Evolutionary conservation across 92 coral and sea anemone species (phyloP), one percentile per base, ranked within the genome.

Genomic region (Epizoanthus stellaris): DNA sequence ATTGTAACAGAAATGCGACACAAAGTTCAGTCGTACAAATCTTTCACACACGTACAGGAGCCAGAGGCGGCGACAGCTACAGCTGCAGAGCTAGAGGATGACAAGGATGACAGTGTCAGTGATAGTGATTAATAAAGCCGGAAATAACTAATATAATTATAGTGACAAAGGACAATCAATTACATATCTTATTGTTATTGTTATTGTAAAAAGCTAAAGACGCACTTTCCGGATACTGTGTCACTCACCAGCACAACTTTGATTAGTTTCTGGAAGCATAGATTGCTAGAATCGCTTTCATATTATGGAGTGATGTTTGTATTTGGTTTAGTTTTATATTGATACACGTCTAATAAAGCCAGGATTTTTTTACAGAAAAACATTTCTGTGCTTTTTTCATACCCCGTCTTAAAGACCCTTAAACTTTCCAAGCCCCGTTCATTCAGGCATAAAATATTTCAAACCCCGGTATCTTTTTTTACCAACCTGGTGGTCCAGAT

Each of bases 401-500:
- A 69, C 74, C 74, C 74, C 74, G 54, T 69, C 54, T 14, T 38
- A 69, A 38, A 69, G 74, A 69, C 74, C 54, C 5, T 69, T 10
- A 39, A 69, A 68, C 52, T 68, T 68, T 68, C 49, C 49, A 68
- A 68, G 73, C 73, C 73, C 73, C 73, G 73, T 68, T 68, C 73
- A 8, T 68, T 68, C 73, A 68, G 52, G 73, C 73, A 36, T 68
- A 42, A 68, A 68, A 68, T 68, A 68, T 68, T 68, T 68, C 73
- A 68, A 68, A 68, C 73, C 52, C 73, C 4, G 47, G 47, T 42
- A 42, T 42, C 4, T 6, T 42, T 3, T 42, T 42, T 42, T 42
- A 42, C 47, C 47, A 6, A 42, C 47, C 25, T 0, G 25, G 25
- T 23, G 25, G 25, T 23, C 4, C 47, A 42, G 6, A 42, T 42